phyloP scores from a whole-genome alignment of 2,888 invertebrate species.

The Stictocephala bisonia region DNA sequence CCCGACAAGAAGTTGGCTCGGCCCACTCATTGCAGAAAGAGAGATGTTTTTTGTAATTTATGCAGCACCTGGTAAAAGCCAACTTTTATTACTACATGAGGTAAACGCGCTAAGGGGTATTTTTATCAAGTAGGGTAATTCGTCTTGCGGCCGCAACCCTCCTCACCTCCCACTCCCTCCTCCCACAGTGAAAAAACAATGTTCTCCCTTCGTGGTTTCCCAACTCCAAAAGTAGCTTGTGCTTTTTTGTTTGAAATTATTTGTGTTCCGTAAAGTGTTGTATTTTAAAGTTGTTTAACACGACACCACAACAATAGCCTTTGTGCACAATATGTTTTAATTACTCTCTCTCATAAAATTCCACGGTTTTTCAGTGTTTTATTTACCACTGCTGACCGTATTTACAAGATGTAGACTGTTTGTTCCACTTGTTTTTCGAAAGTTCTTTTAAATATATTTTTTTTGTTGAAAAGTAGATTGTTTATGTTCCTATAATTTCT shows the following conservation, averaged over 20 bases:
- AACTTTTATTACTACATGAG: constrained; percentile 45
- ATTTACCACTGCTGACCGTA: neutral
- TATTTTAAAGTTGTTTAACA: constrained; percentile 20
- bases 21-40: neutral
- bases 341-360: constrained; percentile 15
- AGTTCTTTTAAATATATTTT: neutral
- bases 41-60: constrained; percentile 30
- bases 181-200: constrained; percentile 33
- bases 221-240: constrained; percentile 39
- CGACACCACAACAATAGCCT: neutral
- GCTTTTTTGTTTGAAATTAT: constrained; percentile 39
- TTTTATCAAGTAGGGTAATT: constrained; percentile 47
- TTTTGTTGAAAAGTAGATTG: neutral
- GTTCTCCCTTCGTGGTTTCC: constrained; percentile 12
- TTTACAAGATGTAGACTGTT: neutral
- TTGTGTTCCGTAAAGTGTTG: neutral
- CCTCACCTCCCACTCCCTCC: neutral
- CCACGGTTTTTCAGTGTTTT: neutral
- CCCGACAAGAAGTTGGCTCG: constrained; percentile 20
- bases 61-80: constrained; percentile 26
- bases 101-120: constrained; percentile 33
- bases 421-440: neutral
- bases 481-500: neutral
- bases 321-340: constrained; percentile 11
- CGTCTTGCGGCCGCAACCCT: constrained; percentile 42